phyloP scores from a whole-genome alignment of 53 echinoderm and acorn worm species.

The Hippasteria phrygiana region DNA sequence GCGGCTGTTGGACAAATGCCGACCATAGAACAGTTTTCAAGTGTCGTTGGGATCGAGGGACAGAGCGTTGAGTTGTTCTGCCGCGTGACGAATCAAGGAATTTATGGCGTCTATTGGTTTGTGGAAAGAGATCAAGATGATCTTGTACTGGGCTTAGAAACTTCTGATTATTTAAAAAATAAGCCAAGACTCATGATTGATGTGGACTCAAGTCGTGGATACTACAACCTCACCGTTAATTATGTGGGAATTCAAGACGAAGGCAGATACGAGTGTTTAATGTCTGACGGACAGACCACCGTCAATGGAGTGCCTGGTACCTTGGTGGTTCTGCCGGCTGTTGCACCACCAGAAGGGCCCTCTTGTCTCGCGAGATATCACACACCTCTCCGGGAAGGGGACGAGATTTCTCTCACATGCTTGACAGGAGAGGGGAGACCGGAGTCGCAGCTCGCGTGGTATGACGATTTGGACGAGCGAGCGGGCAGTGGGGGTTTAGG shows the following conservation, averaged over 20 bases:
- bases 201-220: constrained; percentile 2
- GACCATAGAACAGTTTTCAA: constrained; percentile 18
- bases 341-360: constrained; percentile 30
- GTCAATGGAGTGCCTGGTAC: constrained; percentile 15
- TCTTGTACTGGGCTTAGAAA: not conserved
- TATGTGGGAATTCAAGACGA: not conserved
- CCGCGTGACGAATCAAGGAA: constrained; percentile 4
- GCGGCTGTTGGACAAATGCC: constrained; percentile 3
- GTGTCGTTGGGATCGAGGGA: constrained; percentile 1
- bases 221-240: constrained; percentile 23
- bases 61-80: constrained; percentile 11
- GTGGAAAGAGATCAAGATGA: not conserved
- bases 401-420: constrained; percentile 10
- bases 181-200: constrained; percentile 4
- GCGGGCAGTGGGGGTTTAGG: constrained; percentile 10
- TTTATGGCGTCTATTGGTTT: constrained; percentile 20
- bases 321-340: constrained; percentile 4
- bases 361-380: constrained; percentile 1
- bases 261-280: constrained; percentile 39
- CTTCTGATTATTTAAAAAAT: not conserved
- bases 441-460: constrained; percentile 28
- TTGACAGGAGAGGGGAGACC: constrained; percentile 10
- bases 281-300: not conserved
- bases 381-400: constrained; percentile 24
- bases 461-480: not conserved